These are phyloP conservation scores for Bombyx huttoni DNA, from an alignment of 2,888 invertebrate species.

Conservation along the genomic window DNA sequence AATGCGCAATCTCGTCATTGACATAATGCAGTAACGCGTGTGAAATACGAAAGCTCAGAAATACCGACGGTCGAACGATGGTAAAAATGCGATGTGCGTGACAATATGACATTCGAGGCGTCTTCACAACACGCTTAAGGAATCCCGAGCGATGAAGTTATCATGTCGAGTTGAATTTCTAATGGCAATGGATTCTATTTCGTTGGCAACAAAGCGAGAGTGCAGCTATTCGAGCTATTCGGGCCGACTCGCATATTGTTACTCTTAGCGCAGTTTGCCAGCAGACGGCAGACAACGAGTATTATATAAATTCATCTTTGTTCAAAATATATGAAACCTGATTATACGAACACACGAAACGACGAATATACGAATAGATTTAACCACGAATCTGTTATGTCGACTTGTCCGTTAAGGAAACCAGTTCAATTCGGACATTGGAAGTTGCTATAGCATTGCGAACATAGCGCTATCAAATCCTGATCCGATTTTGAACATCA, in stretches of 20 bases:
- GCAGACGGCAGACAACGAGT: constrained; percentile 4
- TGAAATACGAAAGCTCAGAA: constrained; percentile 22
- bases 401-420: no score
- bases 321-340: no score
- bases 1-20: constrained; percentile 4
- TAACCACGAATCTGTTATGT: no score
- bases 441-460: no score
- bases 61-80: constrained; percentile 19
- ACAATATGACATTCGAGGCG: constrained; percentile 23
- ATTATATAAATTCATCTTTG: background rate
- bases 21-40: constrained; percentile 7
- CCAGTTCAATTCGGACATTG: no score
- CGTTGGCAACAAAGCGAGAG: constrained; percentile 63
- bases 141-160: constrained; percentile 61
- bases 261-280: constrained; percentile 24
- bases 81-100: constrained; percentile 30
- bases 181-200: constrained; percentile 64
- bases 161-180: constrained; percentile 60
- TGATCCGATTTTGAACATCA: no score
- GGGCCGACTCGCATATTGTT: constrained; percentile 42
- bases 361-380: no score
- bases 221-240: constrained; percentile 53
- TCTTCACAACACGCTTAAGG: constrained; percentile 33
- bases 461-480: no score
- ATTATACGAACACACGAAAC: no score